Evolutionary conservation across 2,888 invertebrate species (phyloP).

Genomic region (Drosophila kuntzei): DNA sequence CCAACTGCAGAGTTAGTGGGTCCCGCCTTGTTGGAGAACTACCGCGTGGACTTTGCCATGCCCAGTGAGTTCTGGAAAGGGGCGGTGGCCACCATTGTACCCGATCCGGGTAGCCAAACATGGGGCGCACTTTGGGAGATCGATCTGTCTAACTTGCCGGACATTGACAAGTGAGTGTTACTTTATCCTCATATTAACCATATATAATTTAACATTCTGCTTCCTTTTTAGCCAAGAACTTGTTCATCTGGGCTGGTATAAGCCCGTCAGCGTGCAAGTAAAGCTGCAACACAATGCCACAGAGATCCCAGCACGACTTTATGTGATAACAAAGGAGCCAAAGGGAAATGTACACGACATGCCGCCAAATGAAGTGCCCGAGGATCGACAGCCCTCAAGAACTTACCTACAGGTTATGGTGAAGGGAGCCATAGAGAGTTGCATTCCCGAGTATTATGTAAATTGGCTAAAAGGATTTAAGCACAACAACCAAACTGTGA

Average conservation of each 20-base stretch:
- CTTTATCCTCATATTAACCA: background rate
- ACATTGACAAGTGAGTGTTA: slow-evolving; percentile 89
- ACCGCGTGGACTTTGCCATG: slow-evolving; percentile 89
- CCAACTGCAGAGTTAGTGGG: slow-evolving; percentile 90
- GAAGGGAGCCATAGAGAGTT: slow-evolving; percentile 83
- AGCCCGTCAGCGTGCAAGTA: slow-evolving; percentile 88
- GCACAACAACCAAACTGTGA: slow-evolving; percentile 90
- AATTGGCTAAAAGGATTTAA: slow-evolving; percentile 88
- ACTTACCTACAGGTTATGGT: slow-evolving; percentile 87
- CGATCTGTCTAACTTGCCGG: slow-evolving; percentile 87
- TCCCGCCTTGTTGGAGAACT: slow-evolving; percentile 88
- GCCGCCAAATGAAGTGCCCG: slow-evolving; percentile 86
- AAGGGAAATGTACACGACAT: slow-evolving; percentile 76
- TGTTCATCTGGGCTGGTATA: slow-evolving; percentile 87
- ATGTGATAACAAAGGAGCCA: slow-evolving; percentile 89
- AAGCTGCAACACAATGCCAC: slow-evolving; percentile 84
- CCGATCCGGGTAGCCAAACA: slow-evolving; percentile 60
- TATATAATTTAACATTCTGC: background rate
- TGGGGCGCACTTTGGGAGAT: slow-evolving; percentile 94
- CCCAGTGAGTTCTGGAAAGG: slow-evolving; percentile 89
- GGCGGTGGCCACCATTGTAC: slow-evolving; percentile 92
- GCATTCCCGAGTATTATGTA: slow-evolving; percentile 91
- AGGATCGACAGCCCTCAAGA: slow-evolving; percentile 90
- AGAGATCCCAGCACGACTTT: slow-evolving; percentile 88
- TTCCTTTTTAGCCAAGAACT: slow-evolving; percentile 74